Evolutionary conservation across 2,888 invertebrate genomes (phyloP).

Genomic region (Coecobrya sp.): DNA sequence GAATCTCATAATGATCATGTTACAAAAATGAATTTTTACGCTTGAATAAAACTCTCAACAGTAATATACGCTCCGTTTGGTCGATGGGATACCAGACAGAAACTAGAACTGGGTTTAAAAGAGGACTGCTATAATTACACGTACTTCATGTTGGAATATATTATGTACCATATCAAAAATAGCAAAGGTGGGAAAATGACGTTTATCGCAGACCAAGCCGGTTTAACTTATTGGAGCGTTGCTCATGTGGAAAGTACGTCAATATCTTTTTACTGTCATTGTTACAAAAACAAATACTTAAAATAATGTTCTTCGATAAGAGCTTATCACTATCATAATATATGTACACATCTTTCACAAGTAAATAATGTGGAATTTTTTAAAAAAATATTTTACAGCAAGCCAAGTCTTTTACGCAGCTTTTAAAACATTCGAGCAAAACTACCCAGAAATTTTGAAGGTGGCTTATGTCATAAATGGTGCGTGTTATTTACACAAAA

Average conservation of each 20-base stretch:
- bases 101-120: slow-evolving; percentile 66
- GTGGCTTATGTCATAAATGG: slow-evolving; percentile 70
- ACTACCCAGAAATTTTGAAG: slow-evolving; percentile 78
- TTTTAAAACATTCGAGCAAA: slow-evolving; percentile 73
- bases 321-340: not conserved
- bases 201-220: slow-evolving; percentile 72
- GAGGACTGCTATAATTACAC: slow-evolving; percentile 74
- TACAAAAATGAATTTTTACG: not conserved
- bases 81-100: slow-evolving; percentile 72
- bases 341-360: not conserved
- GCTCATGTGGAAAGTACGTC: slow-evolving; percentile 77
- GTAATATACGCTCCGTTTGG: slow-evolving; percentile 62
- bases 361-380: not conserved
- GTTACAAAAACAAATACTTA: not conserved
- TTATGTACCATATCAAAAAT: slow-evolving; percentile 70
- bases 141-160: slow-evolving; percentile 74
- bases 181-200: slow-evolving; percentile 71
- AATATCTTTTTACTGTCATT: not conserved
- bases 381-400: no score
- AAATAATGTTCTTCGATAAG: not conserved
- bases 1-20: no score
- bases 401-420: slow-evolving; percentile 63
- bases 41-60: not conserved
- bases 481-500: no score
- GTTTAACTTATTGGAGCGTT: slow-evolving; percentile 52